A percentile compares a stretch with the other conserved stretches of the same genome.
phyloP scores from a whole-genome alignment of 2,888 invertebrate species.

The Pammene aurita region DNA sequence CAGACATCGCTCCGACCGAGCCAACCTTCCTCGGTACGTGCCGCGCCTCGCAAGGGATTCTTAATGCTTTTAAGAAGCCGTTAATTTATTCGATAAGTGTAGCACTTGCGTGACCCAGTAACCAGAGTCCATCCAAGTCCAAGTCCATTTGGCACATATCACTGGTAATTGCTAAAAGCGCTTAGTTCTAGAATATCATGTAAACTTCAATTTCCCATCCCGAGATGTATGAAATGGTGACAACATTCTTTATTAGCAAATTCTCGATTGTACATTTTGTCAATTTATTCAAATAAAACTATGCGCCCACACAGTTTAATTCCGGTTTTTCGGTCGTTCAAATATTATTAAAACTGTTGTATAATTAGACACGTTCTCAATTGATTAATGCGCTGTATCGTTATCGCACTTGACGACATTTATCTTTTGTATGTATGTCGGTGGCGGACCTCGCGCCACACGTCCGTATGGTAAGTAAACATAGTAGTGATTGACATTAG shows the following conservation, averaged over 20 bases:
- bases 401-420: constrained; percentile 67
- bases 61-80: constrained; percentile 34
- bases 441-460: constrained; percentile 54
- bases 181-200: not conserved
- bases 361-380: constrained; percentile 47
- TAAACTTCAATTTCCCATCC: no score
- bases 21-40: constrained; percentile 36
- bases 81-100: constrained; percentile 31
- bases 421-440: constrained; percentile 66
- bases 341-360: constrained; percentile 38
- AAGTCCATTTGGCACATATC: not conserved
- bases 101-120: constrained; percentile 3
- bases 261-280: no score
- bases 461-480: constrained; percentile 27
- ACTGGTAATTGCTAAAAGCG: not conserved
- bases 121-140: not conserved
- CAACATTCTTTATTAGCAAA: no score
- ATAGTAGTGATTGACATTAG: constrained; percentile 15
- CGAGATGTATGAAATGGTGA: no score
- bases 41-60: constrained; percentile 37
- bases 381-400: constrained; percentile 44
- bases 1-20: constrained; percentile 25
- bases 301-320: not conserved
- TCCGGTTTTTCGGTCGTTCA: constrained; percentile 28
- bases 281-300: no score